phyloP scores from a whole-genome alignment of 2,797 vertebrate species.

The Acomys russatus region DNA sequence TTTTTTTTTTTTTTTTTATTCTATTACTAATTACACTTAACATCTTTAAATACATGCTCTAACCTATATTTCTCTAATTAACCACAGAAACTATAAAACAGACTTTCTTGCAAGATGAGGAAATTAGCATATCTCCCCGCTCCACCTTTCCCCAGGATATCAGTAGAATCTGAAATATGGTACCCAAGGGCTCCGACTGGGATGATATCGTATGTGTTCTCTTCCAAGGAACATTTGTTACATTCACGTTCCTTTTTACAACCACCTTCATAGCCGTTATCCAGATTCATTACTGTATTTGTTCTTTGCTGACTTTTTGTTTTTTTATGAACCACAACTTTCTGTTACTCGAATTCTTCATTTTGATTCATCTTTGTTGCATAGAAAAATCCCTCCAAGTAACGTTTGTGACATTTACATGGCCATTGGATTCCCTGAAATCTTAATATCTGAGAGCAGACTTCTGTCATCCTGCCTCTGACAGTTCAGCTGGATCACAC shows the following conservation, averaged over 20 bases:
- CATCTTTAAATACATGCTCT: conserved; percentile 73
- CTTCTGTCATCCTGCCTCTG: not conserved
- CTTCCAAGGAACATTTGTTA: conserved; percentile 65
- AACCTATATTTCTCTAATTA: conserved; percentile 81
- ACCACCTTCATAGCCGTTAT: conserved; percentile 48
- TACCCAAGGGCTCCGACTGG: conserved; percentile 40
- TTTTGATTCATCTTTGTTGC: conserved; percentile 44
- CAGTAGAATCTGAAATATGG: conserved; percentile 64
- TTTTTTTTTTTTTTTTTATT: conserved; percentile 59
- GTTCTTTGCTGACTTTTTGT: conserved; percentile 17
- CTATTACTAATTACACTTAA: conserved; percentile 79
- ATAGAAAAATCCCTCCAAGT: not conserved
- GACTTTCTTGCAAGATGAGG: conserved; percentile 69
- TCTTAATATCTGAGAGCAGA: not conserved
- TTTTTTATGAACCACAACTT: conserved; percentile 45
- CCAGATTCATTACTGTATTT: conserved; percentile 60
- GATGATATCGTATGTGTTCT: conserved; percentile 48
- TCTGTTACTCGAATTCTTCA: conserved; percentile 1
- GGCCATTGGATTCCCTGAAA: conserved; percentile 1
- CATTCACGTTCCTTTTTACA: conserved; percentile 60
- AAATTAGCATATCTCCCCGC: conserved; percentile 71
- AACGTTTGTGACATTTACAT: not conserved
- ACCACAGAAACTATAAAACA: conserved; percentile 69
- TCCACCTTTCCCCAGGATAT: conserved; percentile 67
- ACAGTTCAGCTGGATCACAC: not conserved